A percentile compares a stretch with the other conserved stretches of the same genome.
Conservation (phyloP, 2,113 vertebrate genomes). For the Gavialis gangeticus region DNA sequence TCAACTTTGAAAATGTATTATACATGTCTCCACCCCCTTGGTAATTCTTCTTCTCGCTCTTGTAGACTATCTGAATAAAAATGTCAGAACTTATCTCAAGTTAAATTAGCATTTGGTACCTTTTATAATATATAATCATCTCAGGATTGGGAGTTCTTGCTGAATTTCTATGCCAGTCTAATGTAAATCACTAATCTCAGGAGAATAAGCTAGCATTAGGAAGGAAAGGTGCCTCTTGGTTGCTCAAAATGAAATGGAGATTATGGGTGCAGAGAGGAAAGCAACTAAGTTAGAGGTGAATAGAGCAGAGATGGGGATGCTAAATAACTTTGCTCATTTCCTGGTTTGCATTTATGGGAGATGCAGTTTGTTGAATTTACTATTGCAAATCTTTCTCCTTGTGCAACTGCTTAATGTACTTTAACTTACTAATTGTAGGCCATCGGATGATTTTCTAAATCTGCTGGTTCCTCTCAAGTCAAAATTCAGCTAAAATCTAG, state of each 20-base stretch:
- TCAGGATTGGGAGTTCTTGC: neutral
- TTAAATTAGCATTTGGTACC: neutral
- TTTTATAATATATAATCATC: neutral
- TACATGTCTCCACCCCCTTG: neutral
- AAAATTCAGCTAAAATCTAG: no score
- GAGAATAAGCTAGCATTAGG: neutral
- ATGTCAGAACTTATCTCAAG: neutral
- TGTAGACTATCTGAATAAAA: neutral
- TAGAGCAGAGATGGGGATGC: neutral
- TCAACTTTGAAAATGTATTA: constrained; percentile 26
- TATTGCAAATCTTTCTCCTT: neutral
- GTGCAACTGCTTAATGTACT: neutral
- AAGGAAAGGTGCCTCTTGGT: neutral
- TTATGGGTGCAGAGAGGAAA: neutral
- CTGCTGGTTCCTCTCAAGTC: no score
- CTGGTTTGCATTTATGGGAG: neutral
- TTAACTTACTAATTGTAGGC: no score
- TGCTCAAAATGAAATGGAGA: neutral
- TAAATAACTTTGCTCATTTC: neutral
- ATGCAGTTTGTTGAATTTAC: neutral
- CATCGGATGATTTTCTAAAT: no score
- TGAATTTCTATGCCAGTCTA: neutral
- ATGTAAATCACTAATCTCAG: neutral
- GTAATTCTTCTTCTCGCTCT: neutral
- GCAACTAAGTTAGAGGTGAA: neutral